Base-by-base conservation (phyloP, 2,113 vertebrate species). In the Pelecanoides urinatrix region DNA sequence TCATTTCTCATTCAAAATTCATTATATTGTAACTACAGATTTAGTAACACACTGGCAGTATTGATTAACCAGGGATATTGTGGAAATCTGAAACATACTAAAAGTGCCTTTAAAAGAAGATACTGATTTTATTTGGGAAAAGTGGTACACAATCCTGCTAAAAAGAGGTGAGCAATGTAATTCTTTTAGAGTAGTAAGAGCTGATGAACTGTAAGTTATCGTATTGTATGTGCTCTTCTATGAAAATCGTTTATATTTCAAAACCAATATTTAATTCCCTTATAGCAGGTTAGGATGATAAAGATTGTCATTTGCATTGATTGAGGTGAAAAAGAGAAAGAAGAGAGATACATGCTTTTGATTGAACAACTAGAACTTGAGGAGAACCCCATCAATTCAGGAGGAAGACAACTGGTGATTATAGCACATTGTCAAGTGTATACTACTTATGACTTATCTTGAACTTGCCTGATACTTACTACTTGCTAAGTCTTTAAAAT, bases 1-100 rank as follows among this genome's bases (percentile, higher is more conserved):
- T 98, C 97, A 97, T 98, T 98, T 89, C 98, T 98, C 98, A 98
- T 98, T 97, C 97, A 98, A 98, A 98, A 98, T 98, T 98, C 95
- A 98, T 98, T 94, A 71, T 97, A 94, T 97, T 97, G 98, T 98
- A 98, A 96, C 97, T 98, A 97, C 95, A 97, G 98, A 98, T 98
- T 98, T 98, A 98, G 98, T 98, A 98, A 97, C 97, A 92, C 72
- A 67, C 49, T 91, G 96, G 81, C 91, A 67, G 97, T 97, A 98
- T 98, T 77, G 98, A 98, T 98, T 97, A 94, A 94, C 72, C 30
- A 89, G 96, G 95, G 95, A 91, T 98, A 97, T 96, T 97, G 94
- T 98, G 92, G 98, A 97, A 98, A 98, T 93, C 40, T 96, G 96
- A 97, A 92, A 74, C 96, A 45, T 81, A n/a, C 84, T 90, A 50